These are phyloP conservation scores for Arrhamphus sclerolepis DNA, from an alignment of 2,797 vertebrate genomes.

Conservation along the genomic window DNA sequence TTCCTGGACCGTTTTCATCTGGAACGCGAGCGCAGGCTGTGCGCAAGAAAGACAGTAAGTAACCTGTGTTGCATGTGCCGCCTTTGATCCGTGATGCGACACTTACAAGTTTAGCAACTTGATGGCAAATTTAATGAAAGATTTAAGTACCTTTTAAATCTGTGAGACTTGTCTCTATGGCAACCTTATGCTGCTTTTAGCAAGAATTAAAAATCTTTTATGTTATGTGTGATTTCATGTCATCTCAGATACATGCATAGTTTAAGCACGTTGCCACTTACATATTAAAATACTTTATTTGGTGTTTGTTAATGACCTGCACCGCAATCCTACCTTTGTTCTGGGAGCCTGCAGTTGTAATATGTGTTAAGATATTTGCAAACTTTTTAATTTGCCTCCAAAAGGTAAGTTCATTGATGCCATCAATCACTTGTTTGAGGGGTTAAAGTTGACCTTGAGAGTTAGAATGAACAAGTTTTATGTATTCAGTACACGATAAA, in stretches of 20 bases:
- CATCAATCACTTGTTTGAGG: conserved; percentile 34
- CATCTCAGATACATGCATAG: too few species aligned
- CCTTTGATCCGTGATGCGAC: conserved; percentile 7
- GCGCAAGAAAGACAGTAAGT: conserved; percentile 82
- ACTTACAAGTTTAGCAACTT: background rate
- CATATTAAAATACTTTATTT: conserved; percentile 8
- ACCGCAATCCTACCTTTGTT: conserved; percentile 5
- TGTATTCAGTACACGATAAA: conserved; percentile 13
- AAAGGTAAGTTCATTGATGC: conserved; percentile 27
- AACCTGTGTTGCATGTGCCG: conserved; percentile 37
- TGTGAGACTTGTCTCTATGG: background rate
- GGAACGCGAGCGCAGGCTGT: conserved; percentile 63
- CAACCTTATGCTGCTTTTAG: background rate
- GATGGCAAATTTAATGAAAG: background rate
- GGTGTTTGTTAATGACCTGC: conserved; percentile 4
- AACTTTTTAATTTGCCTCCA: conserved; percentile 3
- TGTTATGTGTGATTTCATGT: too few species aligned
- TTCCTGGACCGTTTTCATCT: conserved; percentile 75
- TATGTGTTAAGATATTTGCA: too few species aligned
- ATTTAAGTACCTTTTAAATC: background rate
- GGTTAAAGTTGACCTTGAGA: conserved; percentile 42
- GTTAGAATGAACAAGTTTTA: conserved; percentile 33
- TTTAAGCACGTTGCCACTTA: too few species aligned
- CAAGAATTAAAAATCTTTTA: background rate
- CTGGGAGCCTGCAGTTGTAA: background rate